Conservation (phyloP, 2,113 vertebrate species). For the Nanorana parkeri region DNA sequence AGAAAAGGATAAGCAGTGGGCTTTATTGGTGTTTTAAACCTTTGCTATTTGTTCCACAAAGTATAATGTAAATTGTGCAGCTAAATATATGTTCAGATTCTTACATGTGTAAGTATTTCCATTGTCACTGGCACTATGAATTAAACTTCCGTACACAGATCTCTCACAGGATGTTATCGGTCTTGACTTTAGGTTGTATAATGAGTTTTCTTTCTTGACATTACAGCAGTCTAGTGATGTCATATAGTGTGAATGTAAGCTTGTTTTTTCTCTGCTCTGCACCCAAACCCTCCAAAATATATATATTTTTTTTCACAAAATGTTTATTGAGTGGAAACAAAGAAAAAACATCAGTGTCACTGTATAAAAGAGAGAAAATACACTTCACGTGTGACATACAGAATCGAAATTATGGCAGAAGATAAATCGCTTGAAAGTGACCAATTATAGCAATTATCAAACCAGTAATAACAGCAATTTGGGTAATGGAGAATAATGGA, state of each 20-base stretch:
- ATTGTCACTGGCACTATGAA: neutral
- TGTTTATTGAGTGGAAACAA: no score
- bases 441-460: no score
- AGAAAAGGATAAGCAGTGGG: neutral
- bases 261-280: neutral
- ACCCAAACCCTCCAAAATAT: no score
- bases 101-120: neutral
- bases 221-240: neutral
- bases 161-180: neutral
- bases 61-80: neutral
- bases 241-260: neutral
- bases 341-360: no score
- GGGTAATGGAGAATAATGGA: no score
- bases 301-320: no score
- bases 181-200: neutral
- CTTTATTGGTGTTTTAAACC: neutral
- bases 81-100: neutral
- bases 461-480: no score
- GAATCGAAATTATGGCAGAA: no score
- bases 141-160: neutral
- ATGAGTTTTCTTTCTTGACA: neutral
- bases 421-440: no score
- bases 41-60: neutral
- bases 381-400: no score
- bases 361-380: no score